Evolutionary conservation across 2,888 invertebrate species (phyloP).

Genomic region (Dynastes tityus): DNA sequence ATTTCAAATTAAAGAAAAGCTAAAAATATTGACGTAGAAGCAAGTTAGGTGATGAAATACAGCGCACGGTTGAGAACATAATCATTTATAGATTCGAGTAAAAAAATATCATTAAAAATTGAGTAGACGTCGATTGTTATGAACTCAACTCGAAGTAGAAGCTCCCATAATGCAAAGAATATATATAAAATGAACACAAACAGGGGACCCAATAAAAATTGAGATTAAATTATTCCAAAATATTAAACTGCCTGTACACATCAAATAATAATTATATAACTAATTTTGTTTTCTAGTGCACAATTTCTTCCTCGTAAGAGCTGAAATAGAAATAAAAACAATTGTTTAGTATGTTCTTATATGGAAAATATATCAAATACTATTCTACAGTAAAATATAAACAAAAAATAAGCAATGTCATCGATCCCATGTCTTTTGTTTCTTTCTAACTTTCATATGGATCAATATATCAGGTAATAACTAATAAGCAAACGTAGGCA

Average conservation of each 20-base stretch:
- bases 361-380: background rate
- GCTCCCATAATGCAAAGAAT: conserved; percentile 53
- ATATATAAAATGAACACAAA: conserved; percentile 58
- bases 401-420: background rate
- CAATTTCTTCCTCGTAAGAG: conserved; percentile 46
- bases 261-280: conserved; percentile 45
- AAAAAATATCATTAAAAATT: conserved; percentile 28
- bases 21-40: conserved; percentile 48
- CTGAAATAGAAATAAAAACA: conserved; percentile 42
- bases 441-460: no score
- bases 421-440: background rate
- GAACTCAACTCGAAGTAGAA: conserved; percentile 32
- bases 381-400: no score
- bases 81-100: conserved; percentile 36
- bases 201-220: conserved; percentile 53
- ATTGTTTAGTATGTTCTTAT: background rate
- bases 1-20: conserved; percentile 56
- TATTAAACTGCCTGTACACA: conserved; percentile 49
- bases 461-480: no score
- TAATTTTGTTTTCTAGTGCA: conserved; percentile 45
- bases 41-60: conserved; percentile 48
- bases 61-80: conserved; percentile 44
- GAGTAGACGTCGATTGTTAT: conserved; percentile 22
- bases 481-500: no score
- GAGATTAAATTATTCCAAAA: conserved; percentile 47